Evolutionary conservation across 1,140 invertebrate species (phyloP).

Genomic region (Tetranychus cinnabarinus): DNA sequence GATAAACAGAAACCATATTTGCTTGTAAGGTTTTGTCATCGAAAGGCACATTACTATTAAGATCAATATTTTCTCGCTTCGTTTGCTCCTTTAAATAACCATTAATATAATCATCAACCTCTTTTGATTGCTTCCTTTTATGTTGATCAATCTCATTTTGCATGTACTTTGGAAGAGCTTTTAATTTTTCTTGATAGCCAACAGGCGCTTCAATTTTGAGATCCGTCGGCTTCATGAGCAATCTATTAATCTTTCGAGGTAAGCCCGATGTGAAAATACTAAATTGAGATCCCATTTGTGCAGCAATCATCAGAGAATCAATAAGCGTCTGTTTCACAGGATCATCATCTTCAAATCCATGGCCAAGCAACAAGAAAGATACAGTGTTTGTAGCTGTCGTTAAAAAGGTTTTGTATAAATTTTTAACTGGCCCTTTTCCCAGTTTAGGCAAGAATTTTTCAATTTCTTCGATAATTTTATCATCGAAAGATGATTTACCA

Average conservation of each 20-base stretch:
- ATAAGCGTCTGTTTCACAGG: not conserved
- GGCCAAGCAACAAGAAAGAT: conserved; percentile 9
- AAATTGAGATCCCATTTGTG: not conserved
- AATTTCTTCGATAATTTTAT: too few relatives aligned
- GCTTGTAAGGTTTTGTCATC: conserved; percentile 7
- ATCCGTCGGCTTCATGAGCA: too few relatives aligned
- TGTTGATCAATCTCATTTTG: conserved; percentile 18
- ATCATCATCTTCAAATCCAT: conserved; percentile 10
- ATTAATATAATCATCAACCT: conserved; percentile 51
- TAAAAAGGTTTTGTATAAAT: not conserved
- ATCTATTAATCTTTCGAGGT: too few relatives aligned
- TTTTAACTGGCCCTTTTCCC: too few relatives aligned
- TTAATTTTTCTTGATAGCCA: too few relatives aligned
- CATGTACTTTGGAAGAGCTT: too few relatives aligned
- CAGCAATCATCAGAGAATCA: too few relatives aligned
- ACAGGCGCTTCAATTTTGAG: too few relatives aligned
- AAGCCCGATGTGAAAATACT: too few relatives aligned
- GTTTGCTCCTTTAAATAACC: conserved; percentile 46
- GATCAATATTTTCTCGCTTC: not conserved
- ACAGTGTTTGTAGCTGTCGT: conserved; percentile 11
- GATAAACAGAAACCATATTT: conserved; percentile 13
- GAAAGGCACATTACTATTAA: not conserved
- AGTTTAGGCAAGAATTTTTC: too few relatives aligned
- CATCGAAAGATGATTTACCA: too few relatives aligned
- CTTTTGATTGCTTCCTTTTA: conserved; percentile 36